Base-by-base conservation (phyloP, 2,888 invertebrate species). In the Calliscelio sp. region DNA sequence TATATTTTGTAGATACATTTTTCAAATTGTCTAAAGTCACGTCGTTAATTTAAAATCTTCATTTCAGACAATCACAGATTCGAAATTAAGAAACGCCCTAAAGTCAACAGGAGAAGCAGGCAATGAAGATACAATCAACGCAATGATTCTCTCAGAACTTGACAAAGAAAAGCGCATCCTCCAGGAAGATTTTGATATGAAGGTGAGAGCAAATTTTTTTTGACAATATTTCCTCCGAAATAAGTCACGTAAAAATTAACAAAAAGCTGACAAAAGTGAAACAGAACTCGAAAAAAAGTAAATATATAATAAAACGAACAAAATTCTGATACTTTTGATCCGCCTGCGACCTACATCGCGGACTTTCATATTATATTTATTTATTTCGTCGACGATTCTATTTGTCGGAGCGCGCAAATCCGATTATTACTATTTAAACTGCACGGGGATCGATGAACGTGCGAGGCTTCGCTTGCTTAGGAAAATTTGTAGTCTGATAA, bases 161-260 rank as follows among this genome's bases (percentile, higher is more conserved):
- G 96, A 96, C 75, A 95, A 95, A 53, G 96, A 97, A 89, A 95
- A 94, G 86, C 93, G 96, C 25, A 94, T 95, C 74, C 93, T 96
- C 61, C 95, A 96, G 44, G 91, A 95, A 35, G 96, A 97, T 82
- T 97, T 96, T 92, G 95, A 96, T 85, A 63, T 28, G 18, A 71
- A 73, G 65, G 73, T 81, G 53, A 68, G 22, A n/a, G n/a, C n/a
- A n/a, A n/a, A n/a, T n/a, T n/a, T n/a, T 28, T 6, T 28, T 4
- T 28, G 28, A 28, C 28, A 4, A 28, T 28, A 28, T 8, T 28
- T 28, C 8, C n/a, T n/a, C n/a, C n/a, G 14, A 28, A 28, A 6
- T 6, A 28, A 28, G 4, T 6, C 28, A 28, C 28, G 5, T 22
- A 65, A 28, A 46, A 38, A 25, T 46, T 46, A 28, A 28, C 4